Base-by-base conservation (phyloP, 2,888 invertebrate species). In the Drosophila melanosoma region DNA sequence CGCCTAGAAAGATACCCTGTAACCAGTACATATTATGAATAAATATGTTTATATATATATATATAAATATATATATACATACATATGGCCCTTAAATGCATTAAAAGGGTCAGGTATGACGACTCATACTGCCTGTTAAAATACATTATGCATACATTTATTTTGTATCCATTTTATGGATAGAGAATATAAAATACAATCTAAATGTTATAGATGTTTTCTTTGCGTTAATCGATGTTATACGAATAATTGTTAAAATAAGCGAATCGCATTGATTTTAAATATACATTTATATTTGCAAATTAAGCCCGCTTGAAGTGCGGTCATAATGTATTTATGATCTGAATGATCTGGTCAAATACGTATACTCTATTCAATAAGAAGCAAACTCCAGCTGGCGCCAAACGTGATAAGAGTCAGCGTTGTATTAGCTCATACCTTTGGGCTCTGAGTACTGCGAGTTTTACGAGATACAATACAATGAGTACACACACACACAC, bases 271-370 rank as follows among this genome's bases (percentile, higher is more conserved):
- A 53, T 45, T 33, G 33, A 63, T 45, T 42, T 53, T 36, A 12
- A 17, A 38, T 11, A 29, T 17, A 45, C 35, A 35, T n/a, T 20
- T n/a, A 54, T 36, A 29, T 38, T 36, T 20, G 29, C 12, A 23
- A 26, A 33, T 42, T 33, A 40, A 38, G 26, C 33, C 40, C 20
- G 61, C 32, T 49, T 12, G 7, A 26, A 42, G 36, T 26, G 38
- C 61, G 58, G 52, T 42, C 64, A 74, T 20, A 45, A 68, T 81
- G 69, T 69, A 77, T 63, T 78, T 79, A 82, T 75, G 83, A 76
- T 79, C 61, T 66, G 33, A 61, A 62, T 52, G 51, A n/a, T 71
- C 32, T 64, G 51, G 40, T 11, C 38, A 51, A 35, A 65, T 42
- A 32, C 33, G 36, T 35, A 52, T 26, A 38, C 29, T 32, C 20